Percentiles rank a stretch among this genome's conserved stretches.
phyloP scores from a whole-genome alignment of 2,888 invertebrate genomes.

The Ditylenchus weischeri region DNA sequence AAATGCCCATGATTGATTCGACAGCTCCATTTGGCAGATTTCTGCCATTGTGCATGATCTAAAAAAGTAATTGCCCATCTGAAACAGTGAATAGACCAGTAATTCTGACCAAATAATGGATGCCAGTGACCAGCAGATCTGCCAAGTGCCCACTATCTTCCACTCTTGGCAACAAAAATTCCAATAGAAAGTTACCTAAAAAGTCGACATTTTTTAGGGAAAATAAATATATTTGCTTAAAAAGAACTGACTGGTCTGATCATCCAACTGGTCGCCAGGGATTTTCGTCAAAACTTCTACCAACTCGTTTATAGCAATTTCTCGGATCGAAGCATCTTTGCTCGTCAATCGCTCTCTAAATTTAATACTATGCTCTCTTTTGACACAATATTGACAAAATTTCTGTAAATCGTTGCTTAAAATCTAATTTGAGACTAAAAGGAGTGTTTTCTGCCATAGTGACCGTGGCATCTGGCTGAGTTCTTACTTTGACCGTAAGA shows the following conservation, averaged over 20 bases:
- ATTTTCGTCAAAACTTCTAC: conserved; percentile 19
- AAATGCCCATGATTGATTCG: neutral
- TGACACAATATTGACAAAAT: neutral
- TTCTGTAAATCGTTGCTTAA: too few relatives aligned
- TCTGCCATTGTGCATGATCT: conserved; percentile 9
- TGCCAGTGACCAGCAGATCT: conserved; percentile 37
- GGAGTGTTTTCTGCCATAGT: too few relatives aligned
- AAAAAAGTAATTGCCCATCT: neutral
- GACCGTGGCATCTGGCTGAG: too few relatives aligned
- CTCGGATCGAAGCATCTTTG: conserved; percentile 19
- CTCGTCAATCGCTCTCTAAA: conserved; percentile 36
- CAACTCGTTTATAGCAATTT: conserved; percentile 20
- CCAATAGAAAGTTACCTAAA: conserved; percentile 21
- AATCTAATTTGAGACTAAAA: neutral
- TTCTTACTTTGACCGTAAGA: too few relatives aligned
- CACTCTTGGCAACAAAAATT: conserved; percentile 40
- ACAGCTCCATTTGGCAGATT: neutral
- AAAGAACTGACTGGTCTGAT: conserved; percentile 17
- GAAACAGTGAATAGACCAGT: neutral
- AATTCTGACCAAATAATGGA: conserved; percentile 38
- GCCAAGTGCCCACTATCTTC: conserved; percentile 43
- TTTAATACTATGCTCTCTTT: neutral
- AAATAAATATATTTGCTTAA: neutral
- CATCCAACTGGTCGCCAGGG: conserved; percentile 2
- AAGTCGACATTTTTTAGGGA: too few relatives aligned